A percentile compares a stretch with the other conserved stretches of the same genome.
Conservation (phyloP, 2,797 vertebrate genomes). For the Australoheros facetus region DNA sequence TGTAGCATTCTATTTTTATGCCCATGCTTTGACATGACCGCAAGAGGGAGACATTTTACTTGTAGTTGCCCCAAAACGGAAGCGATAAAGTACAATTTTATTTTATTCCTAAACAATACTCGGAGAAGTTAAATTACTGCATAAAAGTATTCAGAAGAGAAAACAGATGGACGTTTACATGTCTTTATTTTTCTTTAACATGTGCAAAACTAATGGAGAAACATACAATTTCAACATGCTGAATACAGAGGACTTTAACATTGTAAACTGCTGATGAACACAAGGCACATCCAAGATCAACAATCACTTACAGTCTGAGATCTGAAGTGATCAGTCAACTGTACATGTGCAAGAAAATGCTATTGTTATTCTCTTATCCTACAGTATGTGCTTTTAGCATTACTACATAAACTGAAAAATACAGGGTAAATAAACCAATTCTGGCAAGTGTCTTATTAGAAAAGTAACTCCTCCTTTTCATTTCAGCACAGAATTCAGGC, state of each 20-base stretch:
- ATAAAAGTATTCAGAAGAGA: constrained; percentile 11
- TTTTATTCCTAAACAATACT: background rate
- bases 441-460: constrained; percentile 27
- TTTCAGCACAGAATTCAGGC: background rate
- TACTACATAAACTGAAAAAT: constrained; percentile 36
- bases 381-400: constrained; percentile 54
- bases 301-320: constrained; percentile 71
- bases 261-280: constrained; percentile 76
- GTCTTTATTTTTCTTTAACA: constrained; percentile 64
- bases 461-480: constrained; percentile 1
- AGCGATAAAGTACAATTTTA: background rate
- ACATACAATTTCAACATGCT: constrained; percentile 67
- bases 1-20: background rate
- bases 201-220: constrained; percentile 72
- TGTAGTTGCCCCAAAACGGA: background rate
- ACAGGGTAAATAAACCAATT: constrained; percentile 15
- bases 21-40: constrained; percentile 25
- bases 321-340: constrained; percentile 39
- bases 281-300: constrained; percentile 81
- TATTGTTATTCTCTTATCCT: constrained; percentile 11
- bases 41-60: constrained; percentile 59
- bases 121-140: background rate
- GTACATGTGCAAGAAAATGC: constrained; percentile 46
- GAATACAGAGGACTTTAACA: constrained; percentile 67
- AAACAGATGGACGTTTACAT: constrained; percentile 9